Evolutionary conservation across 2,113 vertebrate genomes (phyloP).

Genomic region (Coregonus clupeaformis): DNA sequence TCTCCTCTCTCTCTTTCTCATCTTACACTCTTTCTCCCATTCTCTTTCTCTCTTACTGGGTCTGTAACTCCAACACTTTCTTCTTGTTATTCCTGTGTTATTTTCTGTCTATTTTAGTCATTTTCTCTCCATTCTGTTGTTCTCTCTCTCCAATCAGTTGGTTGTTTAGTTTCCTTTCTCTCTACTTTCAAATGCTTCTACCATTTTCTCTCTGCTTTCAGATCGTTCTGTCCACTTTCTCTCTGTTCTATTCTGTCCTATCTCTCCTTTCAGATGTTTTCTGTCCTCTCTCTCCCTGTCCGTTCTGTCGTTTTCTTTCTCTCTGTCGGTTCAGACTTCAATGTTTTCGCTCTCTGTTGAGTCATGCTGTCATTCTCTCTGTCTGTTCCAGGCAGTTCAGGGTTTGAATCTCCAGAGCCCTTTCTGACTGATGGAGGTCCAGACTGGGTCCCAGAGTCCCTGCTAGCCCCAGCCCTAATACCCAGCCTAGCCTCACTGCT

Average conservation of each 20-base stretch:
- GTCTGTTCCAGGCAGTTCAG: conserved; percentile 74
- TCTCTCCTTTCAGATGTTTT: neutral
- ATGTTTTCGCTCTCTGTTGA: neutral
- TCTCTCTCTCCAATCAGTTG: conserved; percentile 48
- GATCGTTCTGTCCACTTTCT: conserved; percentile 31
- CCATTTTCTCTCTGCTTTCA: conserved; percentile 17
- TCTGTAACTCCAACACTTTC: neutral
- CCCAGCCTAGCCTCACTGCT: conserved; percentile 52
- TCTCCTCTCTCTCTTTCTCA: conserved; percentile 34
- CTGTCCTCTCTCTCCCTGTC: neutral
- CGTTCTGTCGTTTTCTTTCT: neutral
- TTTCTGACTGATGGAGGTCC: conserved; percentile 72
- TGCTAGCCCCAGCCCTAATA: conserved; percentile 24
- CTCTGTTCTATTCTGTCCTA: conserved; percentile 10
- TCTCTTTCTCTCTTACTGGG: conserved; percentile 5
- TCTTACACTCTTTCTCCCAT: neutral
- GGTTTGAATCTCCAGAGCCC: conserved; percentile 77
- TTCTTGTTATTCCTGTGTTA: neutral
- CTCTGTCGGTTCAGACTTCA: neutral
- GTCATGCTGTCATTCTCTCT: conserved; percentile 34
- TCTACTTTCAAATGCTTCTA: neutral
- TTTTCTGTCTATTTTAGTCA: neutral
- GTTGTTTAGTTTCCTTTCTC: conserved; percentile 6
- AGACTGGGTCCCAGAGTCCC: conserved; percentile 45
- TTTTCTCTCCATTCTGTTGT: conserved; percentile 29